These are phyloP conservation scores for Condylostylus longicornis DNA, from an alignment of 1,140 invertebrate species.

Conservation along the genomic window DNA sequence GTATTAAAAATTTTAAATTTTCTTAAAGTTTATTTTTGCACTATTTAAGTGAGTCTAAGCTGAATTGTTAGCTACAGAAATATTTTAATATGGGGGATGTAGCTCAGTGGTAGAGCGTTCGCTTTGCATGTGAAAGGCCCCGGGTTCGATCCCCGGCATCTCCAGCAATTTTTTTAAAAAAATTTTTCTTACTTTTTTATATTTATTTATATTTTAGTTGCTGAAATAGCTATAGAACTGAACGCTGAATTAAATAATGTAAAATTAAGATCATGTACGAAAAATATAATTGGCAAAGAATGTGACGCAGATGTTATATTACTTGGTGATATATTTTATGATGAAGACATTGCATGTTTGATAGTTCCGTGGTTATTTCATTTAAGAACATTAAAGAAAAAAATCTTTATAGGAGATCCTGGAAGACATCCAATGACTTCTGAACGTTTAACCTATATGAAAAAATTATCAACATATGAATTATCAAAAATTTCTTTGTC, in stretches of 20 bases:
- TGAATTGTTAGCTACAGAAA: too few relatives aligned
- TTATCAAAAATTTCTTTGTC: constrained; percentile 20
- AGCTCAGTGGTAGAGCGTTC: constrained; percentile 65
- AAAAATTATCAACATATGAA: constrained; percentile 12
- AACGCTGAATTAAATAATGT: constrained; percentile 37
- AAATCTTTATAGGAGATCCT: constrained; percentile 30
- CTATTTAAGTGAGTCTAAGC: too few relatives aligned
- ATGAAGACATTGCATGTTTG: constrained; percentile 33
- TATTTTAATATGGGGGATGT: constrained; percentile 29
- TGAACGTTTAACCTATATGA: constrained; percentile 12
- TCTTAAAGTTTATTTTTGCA: too few relatives aligned
- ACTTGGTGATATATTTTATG: constrained; percentile 42
- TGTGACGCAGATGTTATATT: constrained; percentile 32
- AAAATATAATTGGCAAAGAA: constrained; percentile 31
- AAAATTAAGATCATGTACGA: constrained; percentile 19
- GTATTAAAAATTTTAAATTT: too few relatives aligned
- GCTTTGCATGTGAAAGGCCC: constrained; percentile 85
- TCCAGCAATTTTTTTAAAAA: too few relatives aligned
- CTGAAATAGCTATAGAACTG: constrained; percentile 31
- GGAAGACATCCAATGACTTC: constrained; percentile 25
- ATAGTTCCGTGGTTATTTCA: constrained; percentile 35
- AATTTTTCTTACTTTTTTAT: too few relatives aligned
- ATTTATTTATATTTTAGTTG: constrained; percentile 17
- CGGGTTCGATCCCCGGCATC: constrained; percentile 72
- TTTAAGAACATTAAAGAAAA: constrained; percentile 20